Conservation (phyloP, 2,113 vertebrate genomes). For the Gallinago media region DNA sequence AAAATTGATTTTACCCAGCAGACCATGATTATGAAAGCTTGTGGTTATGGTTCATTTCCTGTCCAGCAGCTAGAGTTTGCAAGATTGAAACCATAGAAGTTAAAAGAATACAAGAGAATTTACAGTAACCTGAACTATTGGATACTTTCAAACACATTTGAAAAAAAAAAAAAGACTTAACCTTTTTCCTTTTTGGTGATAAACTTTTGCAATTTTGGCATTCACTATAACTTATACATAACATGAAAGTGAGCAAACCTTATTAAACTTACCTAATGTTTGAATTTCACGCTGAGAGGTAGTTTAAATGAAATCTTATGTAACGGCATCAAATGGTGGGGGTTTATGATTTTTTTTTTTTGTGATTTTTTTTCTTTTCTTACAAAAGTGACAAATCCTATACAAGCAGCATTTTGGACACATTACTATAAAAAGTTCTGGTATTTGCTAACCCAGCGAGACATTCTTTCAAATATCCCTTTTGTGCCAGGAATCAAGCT, state of each 20-base stretch:
- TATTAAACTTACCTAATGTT: conserved; percentile 40
- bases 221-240: conserved; percentile 48
- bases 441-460: conserved; percentile 27
- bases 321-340: conserved; percentile 34
- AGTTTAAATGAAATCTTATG: conserved; percentile 77
- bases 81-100: conserved; percentile 42
- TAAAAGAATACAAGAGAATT: conserved; percentile 51
- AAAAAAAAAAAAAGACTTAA: neutral
- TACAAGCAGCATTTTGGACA: conserved; percentile 75
- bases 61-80: conserved; percentile 39
- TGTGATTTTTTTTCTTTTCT: conserved; percentile 52
- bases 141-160: conserved; percentile 34
- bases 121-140: conserved; percentile 34
- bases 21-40: conserved; percentile 61
- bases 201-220: conserved; percentile 74
- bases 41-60: conserved; percentile 62
- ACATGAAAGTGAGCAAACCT: conserved; percentile 54
- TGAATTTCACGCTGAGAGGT: conserved; percentile 78
- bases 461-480: conserved; percentile 30
- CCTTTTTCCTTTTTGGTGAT: conserved; percentile 59
- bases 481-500: conserved; percentile 24
- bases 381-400: conserved; percentile 72
- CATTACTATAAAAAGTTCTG: conserved; percentile 60
- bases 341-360: conserved; percentile 37
- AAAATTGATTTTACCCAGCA: conserved; percentile 44